Base-by-base conservation (phyloP, 2,113 vertebrate species). In the Suncus etruscus region DNA sequence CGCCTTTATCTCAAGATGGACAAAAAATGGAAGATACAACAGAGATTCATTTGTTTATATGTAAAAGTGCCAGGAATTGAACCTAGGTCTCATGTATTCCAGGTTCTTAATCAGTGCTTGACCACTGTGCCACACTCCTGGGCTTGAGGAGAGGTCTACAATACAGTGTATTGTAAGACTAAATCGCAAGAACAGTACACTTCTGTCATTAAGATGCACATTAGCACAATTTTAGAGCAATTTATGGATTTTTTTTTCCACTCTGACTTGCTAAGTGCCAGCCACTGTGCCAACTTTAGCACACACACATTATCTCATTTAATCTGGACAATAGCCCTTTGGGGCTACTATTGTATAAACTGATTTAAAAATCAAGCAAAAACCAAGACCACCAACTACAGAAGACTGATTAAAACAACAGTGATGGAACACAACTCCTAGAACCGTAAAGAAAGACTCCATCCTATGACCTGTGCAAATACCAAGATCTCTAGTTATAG, bases 221-320 rank as follows among this genome's bases (percentile, higher is more conserved):
- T 69, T 20, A 73, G 75, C 51, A 25, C 75, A 47, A 29, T 48
- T n/a, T 70, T 76, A 75, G 6, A 48, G 31, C 31, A 82, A n/a
- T 61, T 51, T 66, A 82, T 61, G 32, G 61, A 83, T 61, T 94
- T 80, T 88, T 15, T 54, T 93, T 92, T 75, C 39, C 78, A 31
- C 29, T 72, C 77, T 72, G 54, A 9, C 48, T 39, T 92, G 83
- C 78, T 74, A 80, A 87, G 85, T 24, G 29, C 63, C 65, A 63
- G n/a, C 29, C 48, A n/a, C n/a, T 8, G 11, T 74, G 72, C 66
- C 76, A 24, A 77, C 72, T 54, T 61, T 68, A 54, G 12, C 65
- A 58, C 14, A 32, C 3, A 2, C 45, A 48, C 2, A 0, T 88
- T 80, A 69, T 51, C 70, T 86, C 65, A 63, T 73, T 72, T 32